These are phyloP conservation scores for Malacoraja senta DNA, from an alignment of 2,797 vertebrate genomes.

Conservation along the genomic window DNA sequence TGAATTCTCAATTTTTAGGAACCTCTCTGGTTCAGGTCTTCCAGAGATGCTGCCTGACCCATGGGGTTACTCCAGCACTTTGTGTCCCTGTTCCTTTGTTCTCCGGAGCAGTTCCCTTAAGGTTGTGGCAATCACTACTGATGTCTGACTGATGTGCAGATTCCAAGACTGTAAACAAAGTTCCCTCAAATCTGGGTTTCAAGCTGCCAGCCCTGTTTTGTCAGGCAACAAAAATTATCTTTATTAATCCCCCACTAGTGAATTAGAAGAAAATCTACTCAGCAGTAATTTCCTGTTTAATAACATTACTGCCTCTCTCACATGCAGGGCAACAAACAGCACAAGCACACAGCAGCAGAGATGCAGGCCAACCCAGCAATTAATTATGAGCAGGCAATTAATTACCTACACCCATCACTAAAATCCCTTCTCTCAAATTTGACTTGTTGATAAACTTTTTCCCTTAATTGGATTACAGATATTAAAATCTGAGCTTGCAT, in stretches of 20 bases:
- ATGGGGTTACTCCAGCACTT: too few relatives aligned
- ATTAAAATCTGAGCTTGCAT: constrained; percentile 44
- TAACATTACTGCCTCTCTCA: constrained; percentile 8
- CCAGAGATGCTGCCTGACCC: too few relatives aligned
- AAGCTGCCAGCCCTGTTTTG: neutral
- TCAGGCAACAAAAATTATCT: neutral
- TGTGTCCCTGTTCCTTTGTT: neutral
- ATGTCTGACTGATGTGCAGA: neutral
- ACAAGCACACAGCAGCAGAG: constrained; percentile 31
- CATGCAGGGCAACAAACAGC: constrained; percentile 38
- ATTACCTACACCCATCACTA: constrained; percentile 55
- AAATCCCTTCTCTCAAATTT: constrained; percentile 52
- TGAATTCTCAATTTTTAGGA: too few relatives aligned
- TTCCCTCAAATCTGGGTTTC: neutral
- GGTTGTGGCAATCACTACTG: neutral
- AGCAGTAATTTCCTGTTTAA: constrained; percentile 31
- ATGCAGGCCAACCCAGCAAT: constrained; percentile 52
- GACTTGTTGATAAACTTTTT: constrained; percentile 55
- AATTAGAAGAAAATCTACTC: constrained; percentile 2
- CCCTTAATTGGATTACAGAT: constrained; percentile 54
- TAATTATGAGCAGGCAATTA: constrained; percentile 57
- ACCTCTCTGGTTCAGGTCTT: too few relatives aligned
- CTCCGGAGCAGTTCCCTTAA: neutral
- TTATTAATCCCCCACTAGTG: neutral
- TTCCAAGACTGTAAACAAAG: too few relatives aligned